A percentile compares a stretch with the other conserved stretches of the same genome.
Conservation (phyloP, 2,113 vertebrate species). For the Lepus timidus region DNA sequence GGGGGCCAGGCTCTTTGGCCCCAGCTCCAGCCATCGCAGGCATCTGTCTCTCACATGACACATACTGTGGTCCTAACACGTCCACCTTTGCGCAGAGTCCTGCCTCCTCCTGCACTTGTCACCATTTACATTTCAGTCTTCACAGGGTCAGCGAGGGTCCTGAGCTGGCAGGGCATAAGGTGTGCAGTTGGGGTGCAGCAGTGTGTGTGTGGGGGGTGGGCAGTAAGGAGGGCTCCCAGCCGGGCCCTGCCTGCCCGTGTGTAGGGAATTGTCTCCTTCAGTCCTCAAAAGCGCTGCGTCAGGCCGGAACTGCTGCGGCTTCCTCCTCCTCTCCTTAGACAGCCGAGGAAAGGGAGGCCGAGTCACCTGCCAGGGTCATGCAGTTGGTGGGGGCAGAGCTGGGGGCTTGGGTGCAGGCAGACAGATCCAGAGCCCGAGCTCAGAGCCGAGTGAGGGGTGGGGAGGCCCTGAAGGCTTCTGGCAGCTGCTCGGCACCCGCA, state of each 20-base stretch:
- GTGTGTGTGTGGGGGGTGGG: background rate
- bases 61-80: background rate
- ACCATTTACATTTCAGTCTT: background rate
- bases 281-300: background rate
- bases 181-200: rapidly evolving
- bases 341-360: background rate
- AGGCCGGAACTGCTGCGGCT: background rate
- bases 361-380: background rate
- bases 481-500: background rate
- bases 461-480: background rate
- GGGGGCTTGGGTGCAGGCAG: background rate
- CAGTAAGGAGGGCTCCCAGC: background rate
- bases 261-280: background rate
- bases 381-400: background rate
- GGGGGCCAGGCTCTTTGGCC: no score
- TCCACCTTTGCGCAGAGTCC: background rate
- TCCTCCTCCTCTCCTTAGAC: background rate
- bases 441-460: background rate
- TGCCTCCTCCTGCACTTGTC: background rate
- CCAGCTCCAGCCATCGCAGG: no score
- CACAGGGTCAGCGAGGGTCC: background rate
- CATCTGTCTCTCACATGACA: no score
- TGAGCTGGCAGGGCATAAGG: background rate
- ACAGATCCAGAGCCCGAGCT: background rate
- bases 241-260: background rate